These are phyloP conservation scores for Bubo bubo DNA, from an alignment of 2,113 vertebrate species.

Conservation along the genomic window DNA sequence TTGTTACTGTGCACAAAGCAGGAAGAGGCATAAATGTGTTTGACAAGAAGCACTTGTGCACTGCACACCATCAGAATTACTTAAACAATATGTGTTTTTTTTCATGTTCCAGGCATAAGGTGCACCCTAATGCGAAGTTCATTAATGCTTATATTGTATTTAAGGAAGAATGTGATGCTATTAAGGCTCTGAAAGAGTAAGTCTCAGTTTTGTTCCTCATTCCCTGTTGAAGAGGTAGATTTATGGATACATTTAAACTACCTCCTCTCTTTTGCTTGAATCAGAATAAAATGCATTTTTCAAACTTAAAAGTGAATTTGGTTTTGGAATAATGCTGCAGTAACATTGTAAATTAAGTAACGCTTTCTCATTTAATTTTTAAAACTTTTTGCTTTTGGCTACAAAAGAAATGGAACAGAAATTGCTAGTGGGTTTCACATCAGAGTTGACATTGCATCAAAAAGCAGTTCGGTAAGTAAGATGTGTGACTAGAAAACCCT, in stretches of 20 bases:
- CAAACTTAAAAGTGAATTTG: neutral
- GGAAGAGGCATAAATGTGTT: neutral
- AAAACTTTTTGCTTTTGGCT: neutral
- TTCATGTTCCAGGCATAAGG: constrained; percentile 76
- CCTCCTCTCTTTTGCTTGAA: neutral
- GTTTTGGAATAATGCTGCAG: neutral
- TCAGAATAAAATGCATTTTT: neutral
- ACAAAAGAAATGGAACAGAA: constrained; percentile 86
- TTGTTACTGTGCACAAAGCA: neutral
- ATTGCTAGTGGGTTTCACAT: constrained; percentile 85
- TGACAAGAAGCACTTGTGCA: neutral
- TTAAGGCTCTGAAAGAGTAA: constrained; percentile 84
- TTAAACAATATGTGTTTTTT: neutral
- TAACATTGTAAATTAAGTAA: neutral
- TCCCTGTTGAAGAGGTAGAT: neutral
- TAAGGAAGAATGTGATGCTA: constrained; percentile 77
- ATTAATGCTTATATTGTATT: constrained; percentile 96
- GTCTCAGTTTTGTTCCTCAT: neutral
- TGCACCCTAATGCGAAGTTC: constrained; percentile 85
- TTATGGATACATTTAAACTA: neutral
- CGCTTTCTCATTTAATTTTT: neutral
- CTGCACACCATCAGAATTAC: neutral
- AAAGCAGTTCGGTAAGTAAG: constrained; percentile 72
- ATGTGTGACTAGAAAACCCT: neutral
- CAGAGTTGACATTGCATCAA: constrained; percentile 86